Evolutionary conservation across 2,113 vertebrate genomes (phyloP).

Genomic region (Ceuthmochares aereus): DNA sequence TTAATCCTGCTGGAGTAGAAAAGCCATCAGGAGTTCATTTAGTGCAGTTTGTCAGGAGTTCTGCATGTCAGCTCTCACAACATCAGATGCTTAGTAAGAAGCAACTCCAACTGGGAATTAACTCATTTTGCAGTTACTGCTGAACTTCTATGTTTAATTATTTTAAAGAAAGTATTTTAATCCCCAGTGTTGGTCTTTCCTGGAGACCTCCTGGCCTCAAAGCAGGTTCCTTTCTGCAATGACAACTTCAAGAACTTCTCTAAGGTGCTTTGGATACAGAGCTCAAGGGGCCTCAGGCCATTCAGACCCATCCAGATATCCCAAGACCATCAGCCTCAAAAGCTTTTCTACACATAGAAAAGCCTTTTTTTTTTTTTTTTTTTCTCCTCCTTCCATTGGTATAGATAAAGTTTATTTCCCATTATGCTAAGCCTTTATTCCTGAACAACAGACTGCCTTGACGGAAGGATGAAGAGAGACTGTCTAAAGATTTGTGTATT

Average conservation of each 20-base stretch:
- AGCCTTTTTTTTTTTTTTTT: neutral
- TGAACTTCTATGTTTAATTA: neutral
- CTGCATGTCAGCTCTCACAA: neutral
- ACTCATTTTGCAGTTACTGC: neutral
- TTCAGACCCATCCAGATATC: neutral
- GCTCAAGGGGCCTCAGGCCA: neutral
- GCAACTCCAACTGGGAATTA: neutral
- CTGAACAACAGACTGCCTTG: neutral
- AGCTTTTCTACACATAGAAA: neutral
- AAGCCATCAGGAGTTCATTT: neutral
- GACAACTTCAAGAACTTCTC: neutral
- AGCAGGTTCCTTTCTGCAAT: neutral
- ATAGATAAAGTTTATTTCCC: neutral
- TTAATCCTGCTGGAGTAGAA: neutral
- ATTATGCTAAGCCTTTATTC: neutral
- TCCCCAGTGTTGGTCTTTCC: neutral
- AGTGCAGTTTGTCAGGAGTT: fast-evolving
- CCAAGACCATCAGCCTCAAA: neutral
- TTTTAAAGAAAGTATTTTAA: slow-evolving; percentile 8
- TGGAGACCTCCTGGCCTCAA: neutral
- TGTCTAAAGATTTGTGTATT: neutral
- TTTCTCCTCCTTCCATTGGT: too few relatives aligned
- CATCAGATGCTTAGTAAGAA: neutral
- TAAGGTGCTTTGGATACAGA: neutral
- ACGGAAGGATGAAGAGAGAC: neutral